These are phyloP conservation scores for Oenanthe melanoleuca DNA, from an alignment of 2,113 vertebrate species.

Conservation along the genomic window DNA sequence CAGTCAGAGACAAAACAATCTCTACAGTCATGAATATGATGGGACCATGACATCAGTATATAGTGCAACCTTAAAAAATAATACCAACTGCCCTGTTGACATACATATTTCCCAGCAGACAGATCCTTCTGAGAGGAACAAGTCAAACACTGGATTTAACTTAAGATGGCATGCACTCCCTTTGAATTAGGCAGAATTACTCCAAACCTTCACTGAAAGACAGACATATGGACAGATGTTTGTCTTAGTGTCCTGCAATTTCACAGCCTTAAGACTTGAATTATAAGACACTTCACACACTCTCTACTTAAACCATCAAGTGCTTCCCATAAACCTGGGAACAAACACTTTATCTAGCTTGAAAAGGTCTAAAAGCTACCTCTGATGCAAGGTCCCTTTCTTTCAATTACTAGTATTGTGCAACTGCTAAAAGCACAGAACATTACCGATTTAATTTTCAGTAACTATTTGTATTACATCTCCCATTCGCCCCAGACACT, in stretches of 20 bases:
- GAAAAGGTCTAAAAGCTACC: neutral
- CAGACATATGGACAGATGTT: neutral
- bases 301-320: neutral
- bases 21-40: neutral
- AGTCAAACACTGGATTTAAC: neutral
- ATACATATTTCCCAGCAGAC: neutral
- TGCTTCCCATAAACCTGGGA: neutral
- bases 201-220: neutral
- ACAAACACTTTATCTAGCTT: neutral
- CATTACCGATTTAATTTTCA: neutral
- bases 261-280: neutral
- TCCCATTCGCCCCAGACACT: neutral
- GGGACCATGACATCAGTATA: neutral
- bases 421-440: neutral
- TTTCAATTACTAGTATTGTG: neutral
- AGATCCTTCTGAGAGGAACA: neutral
- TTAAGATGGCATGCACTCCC: neutral
- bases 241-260: neutral
- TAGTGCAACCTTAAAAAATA: neutral
- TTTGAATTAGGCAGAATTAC: neutral
- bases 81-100: neutral
- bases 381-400: neutral
- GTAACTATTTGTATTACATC: neutral
- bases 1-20: neutral
- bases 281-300: neutral